phyloP scores from a whole-genome alignment of 2,113 vertebrate genomes.

The Macquaria ambigua region DNA sequence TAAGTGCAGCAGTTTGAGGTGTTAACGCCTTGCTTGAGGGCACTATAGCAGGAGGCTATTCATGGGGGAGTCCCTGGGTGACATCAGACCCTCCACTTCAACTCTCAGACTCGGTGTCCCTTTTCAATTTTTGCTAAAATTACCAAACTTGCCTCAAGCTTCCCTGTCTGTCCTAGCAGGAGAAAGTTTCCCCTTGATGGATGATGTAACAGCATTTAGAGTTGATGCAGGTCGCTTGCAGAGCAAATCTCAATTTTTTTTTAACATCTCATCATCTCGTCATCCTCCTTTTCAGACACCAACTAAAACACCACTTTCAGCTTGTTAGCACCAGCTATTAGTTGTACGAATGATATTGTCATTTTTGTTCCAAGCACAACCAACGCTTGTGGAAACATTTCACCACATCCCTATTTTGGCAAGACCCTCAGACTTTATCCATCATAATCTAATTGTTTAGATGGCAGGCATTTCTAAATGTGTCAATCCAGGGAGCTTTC shows the following conservation, averaged over 20 bases:
- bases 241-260: conserved; percentile 2
- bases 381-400: conserved; percentile 22
- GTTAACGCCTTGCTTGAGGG: conserved; percentile 62
- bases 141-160: conserved; percentile 19
- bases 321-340: conserved; percentile 5
- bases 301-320: conserved; percentile 5
- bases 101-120: conserved; percentile 23
- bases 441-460: conserved; percentile 41
- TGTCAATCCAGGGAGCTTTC: conserved; percentile 18
- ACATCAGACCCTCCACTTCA: conserved; percentile 55
- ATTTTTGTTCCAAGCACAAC: conserved; percentile 20
- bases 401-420: conserved; percentile 10
- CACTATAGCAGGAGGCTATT: conserved; percentile 16
- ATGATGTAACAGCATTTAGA: conserved; percentile 55
- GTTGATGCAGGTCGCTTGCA: conserved; percentile 21
- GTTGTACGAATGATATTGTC: conserved; percentile 11
- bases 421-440: conserved; percentile 10
- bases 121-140: conserved; percentile 35
- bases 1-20: conserved; percentile 39
- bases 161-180: conserved; percentile 23
- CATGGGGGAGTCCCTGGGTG: conserved; percentile 27
- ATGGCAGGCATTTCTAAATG: conserved; percentile 27
- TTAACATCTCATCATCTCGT: neutral
- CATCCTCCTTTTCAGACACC: conserved; percentile 1
- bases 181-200: conserved; percentile 36